Base-by-base conservation (phyloP, 2,797 vertebrate species). In the Melanotaenia maccullochi region DNA sequence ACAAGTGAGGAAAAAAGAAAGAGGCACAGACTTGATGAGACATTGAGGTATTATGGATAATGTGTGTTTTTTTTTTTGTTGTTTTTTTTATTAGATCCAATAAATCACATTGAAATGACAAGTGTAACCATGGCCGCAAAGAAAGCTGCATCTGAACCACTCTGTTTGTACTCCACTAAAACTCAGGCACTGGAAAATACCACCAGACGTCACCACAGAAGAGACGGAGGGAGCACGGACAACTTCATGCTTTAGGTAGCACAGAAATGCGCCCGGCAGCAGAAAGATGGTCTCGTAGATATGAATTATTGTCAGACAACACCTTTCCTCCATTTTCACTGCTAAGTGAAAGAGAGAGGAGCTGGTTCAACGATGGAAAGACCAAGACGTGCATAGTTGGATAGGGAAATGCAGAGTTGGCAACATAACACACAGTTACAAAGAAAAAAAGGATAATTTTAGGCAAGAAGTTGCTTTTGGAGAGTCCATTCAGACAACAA, bases 171-270 rank as follows among this genome's bases (percentile, higher is more conserved):
- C 69, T 70, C 24, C 11, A 66, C 65, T 62, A 65, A 79, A 49
- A 78, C 59, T 64, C 81, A 82, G 77, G 79, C 79, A 55, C 76
- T 64, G 86, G 71, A 89, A 88, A 89, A 88, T 87, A 87, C 84
- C 89, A 89, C 88, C 89, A 86, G 80, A 90, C 84, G 6, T 87
- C 86, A 89, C 85, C 87, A 90, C 89, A 90, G 89, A 89, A 90
- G 88, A 92, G 87, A 92, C 70, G 61, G 65, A 81, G 70, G 85
- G 75, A 82, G 83, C 89, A 61, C 73, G 6, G 64, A 84, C 77
- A 49, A 84, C 73, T 55, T 75, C 92, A 92, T 92, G 88, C 89
- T 78, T 68, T 32, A 78, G 62, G 65, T n/a, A 68, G 86, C 84
- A 85, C 85, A 84, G 72, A 85, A 62, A 84, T 56, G 66, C 13